Percentiles rank a stretch among this genome's conserved stretches.
phyloP scores from a whole-genome alignment of 2,113 vertebrate species.

The Lynx canadensis region DNA sequence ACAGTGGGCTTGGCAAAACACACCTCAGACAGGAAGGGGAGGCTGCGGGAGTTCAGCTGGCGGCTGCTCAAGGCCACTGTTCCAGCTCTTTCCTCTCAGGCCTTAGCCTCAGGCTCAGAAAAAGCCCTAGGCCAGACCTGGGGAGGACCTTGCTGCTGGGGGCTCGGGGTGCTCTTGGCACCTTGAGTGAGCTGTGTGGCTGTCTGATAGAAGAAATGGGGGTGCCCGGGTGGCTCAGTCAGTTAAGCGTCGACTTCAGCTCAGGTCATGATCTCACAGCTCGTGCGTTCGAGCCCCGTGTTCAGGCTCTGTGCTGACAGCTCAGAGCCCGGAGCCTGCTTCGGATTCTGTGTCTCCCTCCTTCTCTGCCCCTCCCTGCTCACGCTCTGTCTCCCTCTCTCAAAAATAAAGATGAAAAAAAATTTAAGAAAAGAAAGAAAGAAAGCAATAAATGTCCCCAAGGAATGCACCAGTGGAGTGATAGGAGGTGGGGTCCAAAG shows the following conservation, averaged over 20 bases:
- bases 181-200: not conserved
- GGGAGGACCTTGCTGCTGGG: not conserved
- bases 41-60: constrained; percentile 59
- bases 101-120: constrained; percentile 3
- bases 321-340: too few species aligned
- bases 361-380: too few species aligned
- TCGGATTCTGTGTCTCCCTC: too few species aligned
- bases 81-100: constrained; percentile 22
- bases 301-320: too few species aligned
- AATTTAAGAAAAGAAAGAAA: too few species aligned
- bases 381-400: too few species aligned
- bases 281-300: too few species aligned
- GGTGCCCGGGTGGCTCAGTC: too few species aligned
- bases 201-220: not conserved
- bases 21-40: constrained; percentile 78
- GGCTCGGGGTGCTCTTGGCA: not conserved
- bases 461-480: not conserved
- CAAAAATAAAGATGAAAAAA: too few species aligned
- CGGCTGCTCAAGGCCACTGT: not conserved
- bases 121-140: not conserved
- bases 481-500: not conserved
- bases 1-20: constrained; percentile 79
- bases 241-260: too few species aligned
- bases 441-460: not conserved
- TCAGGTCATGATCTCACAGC: too few species aligned